phyloP scores from a whole-genome alignment of 2,888 invertebrate species.

The Scaptomyza cyrtandrae region DNA sequence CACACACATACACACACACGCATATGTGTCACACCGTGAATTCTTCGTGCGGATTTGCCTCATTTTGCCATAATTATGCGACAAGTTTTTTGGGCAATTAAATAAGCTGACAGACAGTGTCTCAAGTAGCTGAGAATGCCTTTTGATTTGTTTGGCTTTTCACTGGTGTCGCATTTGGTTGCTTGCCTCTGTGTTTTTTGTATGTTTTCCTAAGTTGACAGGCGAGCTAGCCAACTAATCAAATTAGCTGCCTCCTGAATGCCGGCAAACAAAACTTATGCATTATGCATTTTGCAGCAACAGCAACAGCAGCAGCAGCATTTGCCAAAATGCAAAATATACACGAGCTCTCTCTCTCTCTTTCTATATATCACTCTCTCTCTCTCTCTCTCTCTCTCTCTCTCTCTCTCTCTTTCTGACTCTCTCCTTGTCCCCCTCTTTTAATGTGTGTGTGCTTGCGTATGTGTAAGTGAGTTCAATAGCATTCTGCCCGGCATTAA shows the following conservation, averaged over 20 bases:
- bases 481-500: conserved; percentile 75
- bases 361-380: no score
- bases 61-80: conserved; percentile 7
- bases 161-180: neutral
- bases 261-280: conserved; percentile 55
- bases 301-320: conserved; percentile 33
- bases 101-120: conserved; percentile 24
- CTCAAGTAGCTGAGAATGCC: conserved; percentile 12
- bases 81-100: neutral
- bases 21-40: neutral
- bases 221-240: conserved; percentile 45
- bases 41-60: neutral
- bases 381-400: neutral
- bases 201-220: conserved; percentile 52
- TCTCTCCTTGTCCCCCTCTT: neutral
- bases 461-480: conserved; percentile 66
- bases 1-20: neutral
- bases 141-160: neutral
- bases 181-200: neutral
- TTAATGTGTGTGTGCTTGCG: conserved; percentile 9
- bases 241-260: conserved; percentile 54
- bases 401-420: neutral
- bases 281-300: conserved; percentile 57
- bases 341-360: neutral
- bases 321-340: conserved; percentile 51